Base-by-base conservation (phyloP, 2,113 vertebrate species). In the Oryzias melastigma region DNA sequence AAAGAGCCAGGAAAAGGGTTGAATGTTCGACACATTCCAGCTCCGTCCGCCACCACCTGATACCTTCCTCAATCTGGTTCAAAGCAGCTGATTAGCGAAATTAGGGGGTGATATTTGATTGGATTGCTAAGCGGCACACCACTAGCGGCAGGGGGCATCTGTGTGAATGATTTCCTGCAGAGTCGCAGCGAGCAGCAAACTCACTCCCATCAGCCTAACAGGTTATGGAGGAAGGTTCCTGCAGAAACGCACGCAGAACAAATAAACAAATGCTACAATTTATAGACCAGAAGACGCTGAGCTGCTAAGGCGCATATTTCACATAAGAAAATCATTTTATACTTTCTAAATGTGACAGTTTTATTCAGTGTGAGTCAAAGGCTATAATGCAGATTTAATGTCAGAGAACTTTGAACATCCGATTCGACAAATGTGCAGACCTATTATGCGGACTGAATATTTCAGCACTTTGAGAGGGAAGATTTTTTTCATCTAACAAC, bases 51-150 rank as follows among this genome's bases (percentile, higher is more conserved):
- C 71, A 73, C n/a, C 44, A 56, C 53, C 53, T 75, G 62, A 62
- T 68, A 71, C 62, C 45, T 52, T 65, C 25, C 58, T 60, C 58
- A 62, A 58, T 72, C 58, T 70, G 53, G 58, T 72, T 73, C 65
- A 81, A 75, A 52, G 52, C 62, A 29, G 49, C 71, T 71, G 67
- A 78, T 83, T 83, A 67, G 59, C 62, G 18, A 78, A 81, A 78
- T 78, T 70, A 80, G 49, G 27, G 58, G 58, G 56, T 61, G 49
- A 70, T 44, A 46, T 74, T 65, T 84, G 76, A 77, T 81, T 79
- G 71, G 76, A 73, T 52, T 74, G 61, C 67, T 77, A 81, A 68
- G 41, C 43, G 53, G 50, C 65, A 40, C 51, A 61, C 65, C 62
- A 70, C 49, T 8, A 50, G 53, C 74, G 60, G 57, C 52, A 65